Conservation (phyloP, 2,797 vertebrate genomes). For the Lemur catta region DNA sequence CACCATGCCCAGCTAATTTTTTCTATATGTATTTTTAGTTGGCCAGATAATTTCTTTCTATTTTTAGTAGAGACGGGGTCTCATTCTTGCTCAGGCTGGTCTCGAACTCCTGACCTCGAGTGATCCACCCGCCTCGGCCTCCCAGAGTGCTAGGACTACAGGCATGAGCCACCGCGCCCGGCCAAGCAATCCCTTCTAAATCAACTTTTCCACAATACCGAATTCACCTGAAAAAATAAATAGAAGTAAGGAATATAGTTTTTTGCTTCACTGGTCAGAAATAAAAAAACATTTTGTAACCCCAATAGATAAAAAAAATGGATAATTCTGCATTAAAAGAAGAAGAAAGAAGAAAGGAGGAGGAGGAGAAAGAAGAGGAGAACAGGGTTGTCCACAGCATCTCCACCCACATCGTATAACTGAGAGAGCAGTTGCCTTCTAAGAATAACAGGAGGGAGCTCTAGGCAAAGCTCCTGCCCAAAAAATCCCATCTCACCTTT, state of each 20-base stretch:
- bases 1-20: too few relatives aligned
- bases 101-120: too few relatives aligned
- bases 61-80: too few relatives aligned
- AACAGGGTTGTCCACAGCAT: background rate
- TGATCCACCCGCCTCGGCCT: too few relatives aligned
- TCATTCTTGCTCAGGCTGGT: too few relatives aligned
- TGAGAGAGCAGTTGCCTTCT: too few relatives aligned
- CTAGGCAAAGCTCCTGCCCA: background rate
- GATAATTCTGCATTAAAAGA: constrained; percentile 25
- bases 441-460: background rate
- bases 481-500: background rate
- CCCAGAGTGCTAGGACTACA: too few relatives aligned
- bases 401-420: too few relatives aligned
- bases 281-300: background rate
- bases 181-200: background rate
- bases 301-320: background rate
- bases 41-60: too few relatives aligned
- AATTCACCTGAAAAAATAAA: constrained; percentile 18
- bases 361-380: background rate
- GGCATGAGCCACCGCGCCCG: too few relatives aligned
- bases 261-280: background rate
- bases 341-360: background rate
- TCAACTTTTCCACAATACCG: background rate
- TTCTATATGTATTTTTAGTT: too few relatives aligned
- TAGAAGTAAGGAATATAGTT: constrained; percentile 19